A percentile compares a stretch with the other conserved stretches of the same genome.
These are phyloP conservation scores for Hirtodrosophila trivittata DNA, from an alignment of 2,888 invertebrate genomes.

Conservation along the genomic window DNA sequence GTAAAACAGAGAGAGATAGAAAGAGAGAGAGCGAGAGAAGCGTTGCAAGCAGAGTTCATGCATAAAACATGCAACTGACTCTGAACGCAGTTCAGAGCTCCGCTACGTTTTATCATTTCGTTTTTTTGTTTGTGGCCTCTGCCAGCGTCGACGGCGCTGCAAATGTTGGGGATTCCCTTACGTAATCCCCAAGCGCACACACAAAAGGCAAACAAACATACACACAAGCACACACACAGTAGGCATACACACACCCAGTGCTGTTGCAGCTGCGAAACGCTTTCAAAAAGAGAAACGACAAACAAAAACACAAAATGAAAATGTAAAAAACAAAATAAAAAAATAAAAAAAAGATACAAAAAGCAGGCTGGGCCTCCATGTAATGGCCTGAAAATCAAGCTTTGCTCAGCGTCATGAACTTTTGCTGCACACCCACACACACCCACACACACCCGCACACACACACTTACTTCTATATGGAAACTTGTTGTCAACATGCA, in stretches of 20 bases:
- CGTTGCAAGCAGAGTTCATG: slow-evolving; percentile 39
- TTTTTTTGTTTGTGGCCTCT: slow-evolving; percentile 25
- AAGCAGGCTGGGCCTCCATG: slow-evolving; percentile 41
- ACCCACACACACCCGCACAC: slow-evolving; percentile 23
- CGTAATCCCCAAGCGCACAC: slow-evolving; percentile 78
- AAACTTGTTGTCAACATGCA: slow-evolving; percentile 61
- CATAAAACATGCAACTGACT: slow-evolving; percentile 67
- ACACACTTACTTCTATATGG: slow-evolving; percentile 14
- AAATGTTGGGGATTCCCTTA: slow-evolving; percentile 83
- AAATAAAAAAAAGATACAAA: slow-evolving; percentile 31
- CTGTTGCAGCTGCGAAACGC: slow-evolving; percentile 45
- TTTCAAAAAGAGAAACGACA: slow-evolving; percentile 47
- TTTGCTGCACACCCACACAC: slow-evolving; percentile 58
- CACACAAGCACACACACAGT: slow-evolving; percentile 29
- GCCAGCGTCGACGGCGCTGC: slow-evolving; percentile 53
- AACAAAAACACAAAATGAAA: slow-evolving; percentile 53
- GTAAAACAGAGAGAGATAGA: not conserved
- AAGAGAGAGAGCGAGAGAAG: not conserved
- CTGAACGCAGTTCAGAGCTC: slow-evolving; percentile 54
- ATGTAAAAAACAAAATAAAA: slow-evolving; percentile 25
- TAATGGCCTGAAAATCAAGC: slow-evolving; percentile 76
- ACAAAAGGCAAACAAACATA: slow-evolving; percentile 62
- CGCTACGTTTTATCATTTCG: slow-evolving; percentile 54
- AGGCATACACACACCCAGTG: slow-evolving; percentile 11
- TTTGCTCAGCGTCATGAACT: slow-evolving; percentile 69